Percentiles rank a stretch among this genome's conserved stretches.
Conservation (phyloP, 2,797 vertebrate genomes). For the Rhabdomys pumilio region DNA sequence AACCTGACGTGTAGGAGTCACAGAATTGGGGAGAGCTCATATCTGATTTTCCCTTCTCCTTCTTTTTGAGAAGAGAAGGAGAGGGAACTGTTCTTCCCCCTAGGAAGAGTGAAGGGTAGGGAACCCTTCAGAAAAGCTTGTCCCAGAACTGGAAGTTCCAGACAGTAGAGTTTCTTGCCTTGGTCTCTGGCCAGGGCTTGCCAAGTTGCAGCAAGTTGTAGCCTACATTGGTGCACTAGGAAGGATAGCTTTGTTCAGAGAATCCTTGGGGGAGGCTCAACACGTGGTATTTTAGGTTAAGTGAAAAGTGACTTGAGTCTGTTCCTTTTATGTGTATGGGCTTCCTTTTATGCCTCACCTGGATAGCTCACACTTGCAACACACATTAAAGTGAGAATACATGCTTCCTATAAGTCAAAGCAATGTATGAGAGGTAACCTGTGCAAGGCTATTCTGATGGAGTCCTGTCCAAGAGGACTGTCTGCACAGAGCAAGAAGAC, state of each 20-base stretch:
- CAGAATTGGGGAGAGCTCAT: constrained; percentile 4
- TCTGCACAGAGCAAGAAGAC: background rate
- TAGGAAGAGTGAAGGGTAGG: constrained; percentile 5
- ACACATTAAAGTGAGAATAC: constrained; percentile 3
- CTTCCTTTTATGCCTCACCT: background rate
- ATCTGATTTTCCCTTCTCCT: constrained; percentile 27
- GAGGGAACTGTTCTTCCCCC: background rate
- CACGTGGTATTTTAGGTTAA: background rate
- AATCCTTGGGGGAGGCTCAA: background rate
- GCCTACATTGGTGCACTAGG: background rate
- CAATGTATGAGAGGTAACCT: constrained; percentile 17
- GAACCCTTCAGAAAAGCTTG: background rate
- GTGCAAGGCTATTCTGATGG: background rate
- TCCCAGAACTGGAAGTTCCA: background rate
- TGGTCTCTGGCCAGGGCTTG: constrained; percentile 1
- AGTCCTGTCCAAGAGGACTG: constrained; percentile 15
- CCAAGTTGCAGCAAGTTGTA: constrained; percentile 2
- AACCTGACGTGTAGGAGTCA: constrained; percentile 3
- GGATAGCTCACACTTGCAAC: background rate
- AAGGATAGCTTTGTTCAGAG: background rate
- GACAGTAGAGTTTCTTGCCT: background rate
- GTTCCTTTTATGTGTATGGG: background rate
- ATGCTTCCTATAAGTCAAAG: constrained; percentile 34
- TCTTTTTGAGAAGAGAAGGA: background rate
- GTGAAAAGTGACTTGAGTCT: constrained; percentile 13